A percentile compares a stretch with the other conserved stretches of the same genome.
These are phyloP conservation scores for Karalla daura DNA, from an alignment of 2,797 vertebrate genomes.

Conservation along the genomic window DNA sequence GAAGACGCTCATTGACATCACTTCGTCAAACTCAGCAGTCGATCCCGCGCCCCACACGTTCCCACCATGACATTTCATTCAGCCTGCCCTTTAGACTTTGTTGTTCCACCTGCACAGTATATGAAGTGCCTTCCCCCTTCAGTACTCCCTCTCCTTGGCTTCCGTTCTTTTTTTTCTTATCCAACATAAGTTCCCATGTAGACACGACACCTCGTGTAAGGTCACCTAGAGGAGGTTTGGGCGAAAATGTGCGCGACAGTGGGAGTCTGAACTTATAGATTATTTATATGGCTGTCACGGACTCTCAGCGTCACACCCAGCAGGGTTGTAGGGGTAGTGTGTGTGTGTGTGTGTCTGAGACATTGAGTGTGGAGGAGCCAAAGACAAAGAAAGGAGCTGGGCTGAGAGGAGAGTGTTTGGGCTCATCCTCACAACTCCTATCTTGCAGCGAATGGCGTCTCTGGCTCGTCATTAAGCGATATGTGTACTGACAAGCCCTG, in stretches of 20 bases:
- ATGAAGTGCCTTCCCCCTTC: constrained; percentile 31
- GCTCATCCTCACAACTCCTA: constrained; percentile 3
- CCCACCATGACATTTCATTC: constrained; percentile 70
- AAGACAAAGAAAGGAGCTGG: constrained; percentile 9
- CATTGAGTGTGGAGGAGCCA: not conserved
- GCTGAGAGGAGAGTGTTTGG: constrained; percentile 4
- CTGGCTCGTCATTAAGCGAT: constrained; percentile 32
- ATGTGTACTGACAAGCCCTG: constrained; percentile 49
- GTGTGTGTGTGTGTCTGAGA: constrained; percentile 14
- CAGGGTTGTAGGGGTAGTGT: constrained; percentile 18
- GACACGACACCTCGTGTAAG: constrained; percentile 56
- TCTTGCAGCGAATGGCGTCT: constrained; percentile 33
- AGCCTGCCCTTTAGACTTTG: constrained; percentile 69
- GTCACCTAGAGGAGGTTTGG: constrained; percentile 50
- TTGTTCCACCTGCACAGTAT: not conserved
- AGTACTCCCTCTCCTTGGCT: not conserved
- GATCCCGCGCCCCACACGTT: not conserved
- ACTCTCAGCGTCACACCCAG: constrained; percentile 76
- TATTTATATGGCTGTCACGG: constrained; percentile 84
- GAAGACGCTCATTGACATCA: not conserved
- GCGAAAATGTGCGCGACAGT: constrained; percentile 34
- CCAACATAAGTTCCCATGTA: constrained; percentile 26
- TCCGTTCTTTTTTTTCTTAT: not conserved
- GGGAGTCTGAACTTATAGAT: constrained; percentile 77
- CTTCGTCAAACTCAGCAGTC: constrained; percentile 1